Evolutionary conservation across 2,797 vertebrate genomes (phyloP).

Genomic region (Pygocentrus nattereri): DNA sequence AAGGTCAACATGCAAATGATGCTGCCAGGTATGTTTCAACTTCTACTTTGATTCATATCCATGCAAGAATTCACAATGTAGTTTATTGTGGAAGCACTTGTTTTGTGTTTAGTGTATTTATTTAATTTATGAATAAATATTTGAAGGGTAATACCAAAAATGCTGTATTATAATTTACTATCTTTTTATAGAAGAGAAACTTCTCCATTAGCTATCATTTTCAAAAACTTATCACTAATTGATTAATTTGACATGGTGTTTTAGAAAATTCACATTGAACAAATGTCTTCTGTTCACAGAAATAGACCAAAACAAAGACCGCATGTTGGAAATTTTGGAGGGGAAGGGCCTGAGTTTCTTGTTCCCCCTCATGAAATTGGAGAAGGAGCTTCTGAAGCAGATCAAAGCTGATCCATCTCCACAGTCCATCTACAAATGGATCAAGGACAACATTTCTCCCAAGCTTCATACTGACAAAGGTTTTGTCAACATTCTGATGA

Average conservation of each 20-base stretch:
- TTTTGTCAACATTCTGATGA: conserved; percentile 99
- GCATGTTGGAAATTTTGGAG: conserved; percentile 98
- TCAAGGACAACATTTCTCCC: conserved; percentile 98
- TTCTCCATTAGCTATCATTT: too few species aligned
- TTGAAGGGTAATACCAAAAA: too few species aligned
- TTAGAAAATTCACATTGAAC: too few species aligned
- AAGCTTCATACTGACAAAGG: conserved; percentile 98
- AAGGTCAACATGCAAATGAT: conserved; percentile 99
- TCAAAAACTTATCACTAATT: too few species aligned
- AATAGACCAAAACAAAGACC: conserved; percentile 99
- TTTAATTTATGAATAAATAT: too few species aligned
- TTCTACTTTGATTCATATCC: too few species aligned
- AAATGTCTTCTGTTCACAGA: conserved; percentile 75
- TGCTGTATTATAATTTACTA: too few species aligned
- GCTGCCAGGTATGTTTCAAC: conserved; percentile 89
- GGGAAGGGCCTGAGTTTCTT: conserved; percentile 97
- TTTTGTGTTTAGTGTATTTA: too few species aligned
- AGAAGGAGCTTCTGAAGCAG: conserved; percentile 97
- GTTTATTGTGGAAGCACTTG: too few species aligned
- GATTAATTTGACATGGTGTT: too few species aligned
- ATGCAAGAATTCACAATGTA: too few species aligned
- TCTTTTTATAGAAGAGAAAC: too few species aligned
- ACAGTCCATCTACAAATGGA: conserved; percentile 99
- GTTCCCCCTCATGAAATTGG: conserved; percentile 96
- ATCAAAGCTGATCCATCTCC: conserved; percentile 96